These are phyloP conservation scores for Steatocranus sp. DNA, from an alignment of 2,797 vertebrate genomes.

Conservation along the genomic window DNA sequence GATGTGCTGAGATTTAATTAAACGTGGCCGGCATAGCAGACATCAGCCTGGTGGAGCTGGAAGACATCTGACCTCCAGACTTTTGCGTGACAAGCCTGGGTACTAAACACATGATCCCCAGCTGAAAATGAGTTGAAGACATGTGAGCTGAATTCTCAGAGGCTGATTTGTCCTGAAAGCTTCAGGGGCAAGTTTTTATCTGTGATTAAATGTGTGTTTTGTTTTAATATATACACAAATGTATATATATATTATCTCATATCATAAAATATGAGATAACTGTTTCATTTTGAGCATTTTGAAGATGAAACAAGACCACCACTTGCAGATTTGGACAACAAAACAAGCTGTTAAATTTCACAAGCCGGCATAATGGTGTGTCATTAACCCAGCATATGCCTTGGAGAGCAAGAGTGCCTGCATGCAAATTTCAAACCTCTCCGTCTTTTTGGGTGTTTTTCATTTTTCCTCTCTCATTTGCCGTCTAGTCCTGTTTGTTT, in stretches of 20 bases:
- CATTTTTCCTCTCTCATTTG: neutral
- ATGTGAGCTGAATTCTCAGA: neutral
- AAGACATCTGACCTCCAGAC: conserved; percentile 11
- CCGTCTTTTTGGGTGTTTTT: neutral
- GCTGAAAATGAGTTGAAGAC: neutral
- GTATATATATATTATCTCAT: neutral
- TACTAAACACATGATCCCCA: neutral
- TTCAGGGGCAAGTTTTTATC: neutral
- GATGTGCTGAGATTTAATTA: conserved; percentile 11
- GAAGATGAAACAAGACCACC: neutral
- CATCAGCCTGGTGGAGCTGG: neutral
- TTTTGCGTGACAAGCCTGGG: conserved; percentile 3
- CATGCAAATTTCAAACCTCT: neutral
- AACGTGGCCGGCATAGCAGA: conserved; percentile 11
- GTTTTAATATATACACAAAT: neutral
- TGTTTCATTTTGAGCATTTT: neutral
- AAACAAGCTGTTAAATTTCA: neutral
- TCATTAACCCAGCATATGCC: neutral
- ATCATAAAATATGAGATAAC: neutral
- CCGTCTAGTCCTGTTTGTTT: neutral
- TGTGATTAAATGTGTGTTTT: neutral
- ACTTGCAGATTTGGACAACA: neutral
- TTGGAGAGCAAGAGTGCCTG: neutral
- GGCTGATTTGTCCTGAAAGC: neutral
- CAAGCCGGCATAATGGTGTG: neutral